phyloP scores from a whole-genome alignment of 2,888 invertebrate species.

The Allacma fusca region DNA sequence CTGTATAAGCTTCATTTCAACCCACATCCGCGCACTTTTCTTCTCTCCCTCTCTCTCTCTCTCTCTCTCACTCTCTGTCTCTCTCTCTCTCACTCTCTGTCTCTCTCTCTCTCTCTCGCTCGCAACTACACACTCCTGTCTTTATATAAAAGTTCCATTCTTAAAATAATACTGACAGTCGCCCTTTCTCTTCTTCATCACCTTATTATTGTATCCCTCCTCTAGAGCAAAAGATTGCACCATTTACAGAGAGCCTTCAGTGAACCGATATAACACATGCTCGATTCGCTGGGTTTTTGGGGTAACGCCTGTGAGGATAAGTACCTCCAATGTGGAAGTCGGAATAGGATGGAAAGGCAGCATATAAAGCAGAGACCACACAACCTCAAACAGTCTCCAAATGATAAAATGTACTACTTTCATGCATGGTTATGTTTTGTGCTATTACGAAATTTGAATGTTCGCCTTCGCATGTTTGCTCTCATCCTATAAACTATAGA shows the following conservation, averaged over 20 bases:
- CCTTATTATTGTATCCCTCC: slow-evolving; percentile 18
- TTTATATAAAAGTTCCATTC: slow-evolving; percentile 47
- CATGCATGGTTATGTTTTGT: slow-evolving; percentile 6
- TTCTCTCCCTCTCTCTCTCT: slow-evolving; percentile 49
- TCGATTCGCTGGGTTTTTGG: not conserved
- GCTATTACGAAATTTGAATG: slow-evolving; percentile 17
- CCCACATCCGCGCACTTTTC: slow-evolving; percentile 44
- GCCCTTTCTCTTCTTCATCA: slow-evolving; percentile 52
- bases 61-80: slow-evolving; percentile 50
- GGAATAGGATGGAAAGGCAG: too few relatives aligned
- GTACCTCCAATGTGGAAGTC: not conserved
- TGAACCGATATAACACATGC: not conserved
- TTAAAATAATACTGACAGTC: slow-evolving; percentile 46
- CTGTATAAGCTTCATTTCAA: slow-evolving; percentile 51
- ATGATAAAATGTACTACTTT: not conserved
- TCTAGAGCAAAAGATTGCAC: not conserved
- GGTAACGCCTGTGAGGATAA: not conserved
- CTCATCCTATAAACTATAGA: slow-evolving; percentile 32
- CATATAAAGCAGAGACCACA: not conserved
- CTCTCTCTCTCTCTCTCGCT: slow-evolving; percentile 54
- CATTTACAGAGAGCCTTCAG: not conserved
- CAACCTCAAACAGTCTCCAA: not conserved
- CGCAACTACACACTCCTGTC: too few relatives aligned
- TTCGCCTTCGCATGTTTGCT: slow-evolving; percentile 42
- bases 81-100: slow-evolving; percentile 45